These are phyloP conservation scores for Heteromyza rotundicornis DNA, from an alignment of 2,888 invertebrate genomes.

Conservation along the genomic window DNA sequence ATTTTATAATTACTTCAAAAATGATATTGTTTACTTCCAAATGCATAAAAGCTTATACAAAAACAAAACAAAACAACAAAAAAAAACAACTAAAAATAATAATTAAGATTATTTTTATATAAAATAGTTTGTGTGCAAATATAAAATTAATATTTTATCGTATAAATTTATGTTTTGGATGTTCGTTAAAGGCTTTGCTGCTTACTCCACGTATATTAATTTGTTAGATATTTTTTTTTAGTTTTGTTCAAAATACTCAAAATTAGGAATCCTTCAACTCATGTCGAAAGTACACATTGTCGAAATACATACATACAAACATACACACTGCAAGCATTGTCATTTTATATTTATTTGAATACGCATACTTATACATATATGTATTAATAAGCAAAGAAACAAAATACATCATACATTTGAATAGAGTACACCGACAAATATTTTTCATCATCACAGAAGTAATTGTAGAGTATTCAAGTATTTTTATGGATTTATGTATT, in stretches of 20 bases:
- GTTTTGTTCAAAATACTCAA: not conserved
- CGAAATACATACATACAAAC: not conserved
- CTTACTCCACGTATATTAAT: not conserved
- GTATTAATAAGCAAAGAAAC: constrained; percentile 1
- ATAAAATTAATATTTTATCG: constrained; percentile 17
- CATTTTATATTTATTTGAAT: constrained; percentile 2
- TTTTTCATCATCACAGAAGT: constrained; percentile 10
- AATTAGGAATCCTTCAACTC: not conserved
- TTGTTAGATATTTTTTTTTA: constrained; percentile 32
- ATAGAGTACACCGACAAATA: constrained; percentile 31
- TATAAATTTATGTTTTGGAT: constrained; percentile 4
- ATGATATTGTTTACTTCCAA: constrained; percentile 36
- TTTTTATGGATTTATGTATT: constrained; percentile 53
- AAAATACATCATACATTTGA: not conserved
- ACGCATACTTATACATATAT: constrained; percentile 17
- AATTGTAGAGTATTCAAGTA: constrained; percentile 59
- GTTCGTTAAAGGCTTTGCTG: not conserved
- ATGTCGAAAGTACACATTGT: not conserved
- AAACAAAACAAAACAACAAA: constrained; percentile 28
- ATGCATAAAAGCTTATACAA: constrained; percentile 33
- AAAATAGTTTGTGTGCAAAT: constrained; percentile 55
- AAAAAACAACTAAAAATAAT: constrained; percentile 31
- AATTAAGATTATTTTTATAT: constrained; percentile 55
- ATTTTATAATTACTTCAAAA: constrained; percentile 20
- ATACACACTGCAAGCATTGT: not conserved